A percentile compares a stretch with the other conserved stretches of the same genome.
phyloP scores from a whole-genome alignment of 2,797 vertebrate species.

The Hirundo rustica region DNA sequence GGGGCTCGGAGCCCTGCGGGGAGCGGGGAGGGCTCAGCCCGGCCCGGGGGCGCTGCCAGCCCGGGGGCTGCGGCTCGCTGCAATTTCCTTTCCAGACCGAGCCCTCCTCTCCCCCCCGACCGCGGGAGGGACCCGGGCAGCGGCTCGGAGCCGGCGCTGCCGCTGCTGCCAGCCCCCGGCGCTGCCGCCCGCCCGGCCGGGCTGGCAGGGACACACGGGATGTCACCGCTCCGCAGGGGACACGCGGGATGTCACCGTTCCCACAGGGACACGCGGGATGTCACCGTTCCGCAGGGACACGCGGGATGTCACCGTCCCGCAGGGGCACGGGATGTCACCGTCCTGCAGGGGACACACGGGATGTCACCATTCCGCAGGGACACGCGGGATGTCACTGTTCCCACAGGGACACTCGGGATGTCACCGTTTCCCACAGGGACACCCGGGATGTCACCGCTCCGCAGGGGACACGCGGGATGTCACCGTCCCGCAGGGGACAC shows the following conservation, averaged over 20 bases:
- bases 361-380: too few relatives aligned
- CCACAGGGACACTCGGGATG: too few relatives aligned
- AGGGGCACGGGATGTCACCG: too few relatives aligned
- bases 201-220: neutral
- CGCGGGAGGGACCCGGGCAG: neutral
- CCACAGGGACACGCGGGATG: too few relatives aligned
- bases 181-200: neutral
- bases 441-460: too few relatives aligned
- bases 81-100: slow-evolving; percentile 13
- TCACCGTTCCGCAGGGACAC: too few relatives aligned
- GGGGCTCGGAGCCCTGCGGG: neutral
- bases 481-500: too few relatives aligned
- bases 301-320: neutral
- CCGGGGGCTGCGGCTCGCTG: neutral
- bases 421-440: too few relatives aligned
- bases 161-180: neutral
- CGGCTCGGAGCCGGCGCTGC: neutral
- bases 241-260: neutral
- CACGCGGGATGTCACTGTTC: too few relatives aligned
- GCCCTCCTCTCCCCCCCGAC: neutral
- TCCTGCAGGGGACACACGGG: too few relatives aligned
- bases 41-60: neutral
- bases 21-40: neutral
- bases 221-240: too few relatives aligned
- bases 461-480: too few relatives aligned